Base-by-base conservation (phyloP, 2,797 vertebrate genomes). In the Notoglanidium macrostoma region DNA sequence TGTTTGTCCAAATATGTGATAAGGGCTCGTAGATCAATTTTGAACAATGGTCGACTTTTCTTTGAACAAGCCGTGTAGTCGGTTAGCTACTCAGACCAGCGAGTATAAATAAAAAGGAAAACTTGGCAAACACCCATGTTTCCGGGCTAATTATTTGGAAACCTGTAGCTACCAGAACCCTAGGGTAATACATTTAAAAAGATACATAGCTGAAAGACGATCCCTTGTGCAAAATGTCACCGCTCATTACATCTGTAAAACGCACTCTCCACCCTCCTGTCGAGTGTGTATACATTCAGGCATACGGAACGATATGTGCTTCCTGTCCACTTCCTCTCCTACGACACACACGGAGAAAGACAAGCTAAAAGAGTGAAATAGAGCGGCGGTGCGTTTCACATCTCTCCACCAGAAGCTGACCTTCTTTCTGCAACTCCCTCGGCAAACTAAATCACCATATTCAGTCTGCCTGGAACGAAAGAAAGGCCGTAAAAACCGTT, bases 221-320 rank as follows among this genome's bases (percentile, higher is more conserved):
- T 55, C 51, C 44, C 55, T 80, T 49, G 0, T 76, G 46, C n/a
- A 29, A 29, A 4, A 79, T 23, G 11, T 40, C 51, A 10, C 17
- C n/a, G 77, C 72, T 59, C 83, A 85, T 35, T 26, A 81, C 57
- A 63, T 46, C 79, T 23, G 55, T 46, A 19, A 82, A 72, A 83
- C 80, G 40, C 84, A 74, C 21, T 21, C 82, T 85, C 78, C 72
- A 2, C 9, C 29, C 86, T 87, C 79, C 44, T 29, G 35, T 46
- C 10, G 44, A 85, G 88, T 79, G 91, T 94, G 90, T 91, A 46
- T 77, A 86, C 73, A 91, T 86, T 94, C 93, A 89, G 92, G 92
- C 91, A 67, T 87, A 59, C 63, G 84, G 83, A 51, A 74, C 72
- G 88, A 87, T 65, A 65, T 70, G 57, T 80, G 49, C 73, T 90